Conservation (phyloP, 2,888 invertebrate genomes). For the Tenthredo distinguenda region DNA sequence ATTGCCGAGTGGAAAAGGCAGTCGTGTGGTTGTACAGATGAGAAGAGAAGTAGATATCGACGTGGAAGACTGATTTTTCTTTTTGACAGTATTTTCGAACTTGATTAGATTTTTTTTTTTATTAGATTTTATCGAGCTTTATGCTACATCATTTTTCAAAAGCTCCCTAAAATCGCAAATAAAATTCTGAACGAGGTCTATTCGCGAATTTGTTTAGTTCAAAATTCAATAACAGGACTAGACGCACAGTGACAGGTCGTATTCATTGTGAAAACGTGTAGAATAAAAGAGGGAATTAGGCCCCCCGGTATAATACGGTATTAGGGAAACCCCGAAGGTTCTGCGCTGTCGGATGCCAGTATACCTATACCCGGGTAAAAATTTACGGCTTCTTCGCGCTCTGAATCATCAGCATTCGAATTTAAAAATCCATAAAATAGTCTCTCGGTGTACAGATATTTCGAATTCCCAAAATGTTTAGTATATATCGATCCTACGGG, state of each 20-base stretch:
- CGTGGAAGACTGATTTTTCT: background rate
- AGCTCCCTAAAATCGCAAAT: no score
- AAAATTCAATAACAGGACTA: background rate
- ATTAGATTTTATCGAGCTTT: no score
- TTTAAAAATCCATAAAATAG: background rate
- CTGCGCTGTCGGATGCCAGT: background rate
- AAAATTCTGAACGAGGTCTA: no score
- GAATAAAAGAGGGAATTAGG: background rate
- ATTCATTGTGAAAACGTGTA: background rate
- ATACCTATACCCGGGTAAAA: background rate
- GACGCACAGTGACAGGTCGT: background rate
- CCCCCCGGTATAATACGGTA: background rate
- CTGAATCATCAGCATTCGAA: background rate
- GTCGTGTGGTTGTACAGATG: background rate
- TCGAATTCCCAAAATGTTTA: no score
- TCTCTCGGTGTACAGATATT: background rate
- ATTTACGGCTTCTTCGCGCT: slow-evolving; percentile 15
- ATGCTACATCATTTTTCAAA: no score
- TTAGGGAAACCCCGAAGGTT: background rate
- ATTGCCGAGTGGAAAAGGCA: background rate
- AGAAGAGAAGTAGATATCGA: background rate
- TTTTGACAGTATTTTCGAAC: background rate
- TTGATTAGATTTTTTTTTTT: background rate
- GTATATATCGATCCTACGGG: no score
- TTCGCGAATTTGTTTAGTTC: background rate